phyloP scores from a whole-genome alignment of 30 jellyfish, hydroid and myxozoan species.

The Turritopsis dohrnii region DNA sequence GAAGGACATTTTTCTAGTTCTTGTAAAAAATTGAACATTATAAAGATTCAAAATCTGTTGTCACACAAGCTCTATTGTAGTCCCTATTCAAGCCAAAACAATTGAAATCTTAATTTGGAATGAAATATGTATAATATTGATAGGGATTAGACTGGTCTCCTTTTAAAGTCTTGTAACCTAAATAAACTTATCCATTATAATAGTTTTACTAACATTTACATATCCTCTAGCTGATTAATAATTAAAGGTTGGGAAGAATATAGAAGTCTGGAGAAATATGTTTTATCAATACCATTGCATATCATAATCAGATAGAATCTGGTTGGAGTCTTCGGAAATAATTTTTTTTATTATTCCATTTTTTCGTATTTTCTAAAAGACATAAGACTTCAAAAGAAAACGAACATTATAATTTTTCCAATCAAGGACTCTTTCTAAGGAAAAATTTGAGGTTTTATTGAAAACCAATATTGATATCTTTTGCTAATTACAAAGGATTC shows the following conservation, averaged over 20 bases:
- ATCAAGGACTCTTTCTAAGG: background rate
- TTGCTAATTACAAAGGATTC: background rate
- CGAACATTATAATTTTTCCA: background rate
- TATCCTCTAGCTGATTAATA: background rate
- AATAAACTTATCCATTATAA: background rate
- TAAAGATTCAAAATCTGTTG: too few relatives aligned
- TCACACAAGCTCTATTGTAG: too few relatives aligned
- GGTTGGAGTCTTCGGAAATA: background rate
- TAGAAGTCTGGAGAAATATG: background rate
- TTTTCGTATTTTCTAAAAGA: background rate
- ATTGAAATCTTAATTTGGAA: too few relatives aligned
- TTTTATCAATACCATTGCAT: background rate
- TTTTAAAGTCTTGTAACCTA: background rate
- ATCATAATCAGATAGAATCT: background rate
- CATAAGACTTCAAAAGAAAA: background rate
- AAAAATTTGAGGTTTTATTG: background rate
- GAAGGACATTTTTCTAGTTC: too few relatives aligned
- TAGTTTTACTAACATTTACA: too few relatives aligned
- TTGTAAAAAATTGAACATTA: too few relatives aligned
- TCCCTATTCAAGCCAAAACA: too few relatives aligned
- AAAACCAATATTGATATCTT: background rate
- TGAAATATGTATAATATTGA: too few relatives aligned
- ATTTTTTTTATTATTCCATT: too few relatives aligned
- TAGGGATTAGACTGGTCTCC: too few relatives aligned
- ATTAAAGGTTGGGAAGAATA: background rate